These are phyloP conservation scores for Autographa gamma DNA, from an alignment of 2,888 invertebrate genomes.

Conservation along the genomic window DNA sequence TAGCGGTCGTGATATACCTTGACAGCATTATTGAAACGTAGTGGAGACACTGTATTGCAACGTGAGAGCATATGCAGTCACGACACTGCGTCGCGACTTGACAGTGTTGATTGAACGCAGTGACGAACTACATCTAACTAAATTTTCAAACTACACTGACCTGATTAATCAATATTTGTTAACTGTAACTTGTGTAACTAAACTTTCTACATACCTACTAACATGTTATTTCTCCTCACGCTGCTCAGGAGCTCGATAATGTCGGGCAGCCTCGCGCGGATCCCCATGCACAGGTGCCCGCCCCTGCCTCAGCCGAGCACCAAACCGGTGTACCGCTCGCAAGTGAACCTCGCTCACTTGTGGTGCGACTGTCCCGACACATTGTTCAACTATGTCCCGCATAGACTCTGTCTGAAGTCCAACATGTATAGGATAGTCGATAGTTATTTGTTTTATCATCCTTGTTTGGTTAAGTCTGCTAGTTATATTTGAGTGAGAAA, in stretches of 20 bases:
- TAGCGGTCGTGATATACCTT: no score
- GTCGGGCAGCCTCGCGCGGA: conserved; percentile 85
- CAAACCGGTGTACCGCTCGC: conserved; percentile 59
- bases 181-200: not conserved
- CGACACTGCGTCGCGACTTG: no score
- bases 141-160: not conserved
- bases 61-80: no score
- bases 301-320: conserved; percentile 52
- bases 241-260: conserved; percentile 84
- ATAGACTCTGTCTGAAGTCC: conserved; percentile 78
- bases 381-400: conserved; percentile 76
- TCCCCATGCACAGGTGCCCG: conserved; percentile 87
- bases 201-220: not conserved
- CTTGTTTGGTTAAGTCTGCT: conserved; percentile 76
- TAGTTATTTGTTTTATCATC: conserved; percentile 80
- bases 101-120: no score
- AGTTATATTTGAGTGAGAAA: conserved; percentile 75
- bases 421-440: conserved; percentile 73
- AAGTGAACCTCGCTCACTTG: conserved; percentile 64
- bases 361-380: conserved; percentile 83
- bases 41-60: no score
- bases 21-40: no score
- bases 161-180: no score
- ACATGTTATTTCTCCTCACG: conserved; percentile 69
- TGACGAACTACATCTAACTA: no score